These are phyloP conservation scores for Pseudorectes ferrugineus DNA, from an alignment of 2,113 vertebrate genomes.

Conservation along the genomic window DNA sequence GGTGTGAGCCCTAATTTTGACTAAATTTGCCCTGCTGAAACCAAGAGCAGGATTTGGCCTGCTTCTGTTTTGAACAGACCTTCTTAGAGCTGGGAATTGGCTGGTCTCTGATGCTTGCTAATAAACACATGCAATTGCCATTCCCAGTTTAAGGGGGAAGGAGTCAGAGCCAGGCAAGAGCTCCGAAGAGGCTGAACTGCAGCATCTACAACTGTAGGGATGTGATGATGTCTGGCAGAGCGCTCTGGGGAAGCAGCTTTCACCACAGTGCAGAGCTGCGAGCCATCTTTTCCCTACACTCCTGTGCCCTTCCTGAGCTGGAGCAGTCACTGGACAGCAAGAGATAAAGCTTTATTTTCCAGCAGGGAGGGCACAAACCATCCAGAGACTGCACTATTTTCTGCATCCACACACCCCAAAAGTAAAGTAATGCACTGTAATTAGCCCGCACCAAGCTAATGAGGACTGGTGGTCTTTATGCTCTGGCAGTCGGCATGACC, in stretches of 20 bases:
- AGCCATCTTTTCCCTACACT: not conserved
- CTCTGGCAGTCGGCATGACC: not conserved
- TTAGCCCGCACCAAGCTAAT: not conserved
- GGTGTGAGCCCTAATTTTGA: not conserved
- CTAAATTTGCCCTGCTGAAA: not conserved
- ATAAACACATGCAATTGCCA: not conserved
- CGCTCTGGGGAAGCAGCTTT: not conserved
- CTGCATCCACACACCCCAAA: not conserved
- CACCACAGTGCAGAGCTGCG: not conserved
- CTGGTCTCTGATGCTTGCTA: not conserved
- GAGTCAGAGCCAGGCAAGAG: not conserved
- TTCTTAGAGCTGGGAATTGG: not conserved
- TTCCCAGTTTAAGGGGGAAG: not conserved
- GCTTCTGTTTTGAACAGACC: not conserved
- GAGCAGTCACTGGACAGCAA: not conserved
- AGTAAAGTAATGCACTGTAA: not conserved
- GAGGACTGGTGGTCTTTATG: not conserved
- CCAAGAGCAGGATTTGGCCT: not conserved
- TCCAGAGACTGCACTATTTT: not conserved
- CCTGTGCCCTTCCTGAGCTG: not conserved
- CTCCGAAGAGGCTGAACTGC: not conserved
- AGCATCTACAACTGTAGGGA: constrained; percentile 19
- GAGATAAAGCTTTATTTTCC: not conserved
- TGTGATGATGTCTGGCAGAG: not conserved
- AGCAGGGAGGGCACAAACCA: not conserved